Conservation (phyloP, 1,140 invertebrate genomes). For the Magallana gigas region DNA sequence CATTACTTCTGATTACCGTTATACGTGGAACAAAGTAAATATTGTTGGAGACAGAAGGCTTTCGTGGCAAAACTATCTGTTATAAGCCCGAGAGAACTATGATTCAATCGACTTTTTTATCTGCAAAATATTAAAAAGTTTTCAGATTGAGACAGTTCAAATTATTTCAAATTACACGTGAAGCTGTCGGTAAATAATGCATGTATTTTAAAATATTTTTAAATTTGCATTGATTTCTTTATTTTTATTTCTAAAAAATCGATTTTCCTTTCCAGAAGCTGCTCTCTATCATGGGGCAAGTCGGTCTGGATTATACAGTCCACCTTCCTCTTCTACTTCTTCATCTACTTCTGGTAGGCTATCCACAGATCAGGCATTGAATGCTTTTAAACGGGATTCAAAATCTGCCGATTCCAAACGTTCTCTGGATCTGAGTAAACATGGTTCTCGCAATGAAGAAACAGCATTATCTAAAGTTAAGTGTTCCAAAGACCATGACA, state of each 20-base stretch:
- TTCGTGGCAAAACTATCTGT: not conserved
- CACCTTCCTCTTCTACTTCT: not conserved
- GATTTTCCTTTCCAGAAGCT: not conserved
- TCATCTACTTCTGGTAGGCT: not conserved
- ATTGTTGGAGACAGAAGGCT: not conserved
- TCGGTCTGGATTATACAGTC: constrained; percentile 20
- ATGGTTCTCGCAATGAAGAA: not conserved
- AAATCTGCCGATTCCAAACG: constrained; percentile 37
- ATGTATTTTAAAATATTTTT: too few relatives aligned
- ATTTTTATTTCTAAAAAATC: too few relatives aligned
- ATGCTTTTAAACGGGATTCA: constrained; percentile 19
- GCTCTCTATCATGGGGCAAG: constrained; percentile 10
- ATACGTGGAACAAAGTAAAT: constrained; percentile 26
- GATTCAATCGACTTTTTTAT: too few relatives aligned
- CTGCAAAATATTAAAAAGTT: too few relatives aligned
- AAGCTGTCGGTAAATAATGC: too few relatives aligned
- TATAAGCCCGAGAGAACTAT: not conserved
- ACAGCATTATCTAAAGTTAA: constrained; percentile 22
- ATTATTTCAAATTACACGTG: too few relatives aligned
- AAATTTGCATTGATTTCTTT: too few relatives aligned
- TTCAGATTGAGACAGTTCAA: too few relatives aligned
- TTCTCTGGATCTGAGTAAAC: constrained; percentile 30
- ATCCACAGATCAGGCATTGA: constrained; percentile 7
- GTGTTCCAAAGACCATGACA: constrained; percentile 44
- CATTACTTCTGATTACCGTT: constrained; percentile 16